phyloP scores from a whole-genome alignment of 2,797 vertebrate species.

The Galaxias olidus region DNA sequence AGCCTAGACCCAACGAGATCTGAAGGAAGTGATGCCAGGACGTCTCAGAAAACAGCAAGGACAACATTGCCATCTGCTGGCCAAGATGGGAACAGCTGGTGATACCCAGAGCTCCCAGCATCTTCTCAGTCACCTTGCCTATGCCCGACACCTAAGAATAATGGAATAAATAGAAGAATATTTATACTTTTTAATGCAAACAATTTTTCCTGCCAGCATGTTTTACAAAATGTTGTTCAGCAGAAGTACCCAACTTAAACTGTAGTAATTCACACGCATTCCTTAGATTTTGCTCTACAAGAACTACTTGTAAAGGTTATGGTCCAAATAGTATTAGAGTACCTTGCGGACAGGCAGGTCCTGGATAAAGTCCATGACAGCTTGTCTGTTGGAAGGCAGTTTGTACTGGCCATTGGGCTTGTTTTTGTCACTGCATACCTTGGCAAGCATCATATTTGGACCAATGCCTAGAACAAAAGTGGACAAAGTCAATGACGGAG shows the following conservation, averaged over 20 bases:
- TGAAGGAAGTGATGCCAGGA: conserved; percentile 89
- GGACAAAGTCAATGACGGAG: not conserved
- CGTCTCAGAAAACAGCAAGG: conserved; percentile 88
- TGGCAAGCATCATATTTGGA: conserved; percentile 94
- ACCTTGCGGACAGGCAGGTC: conserved; percentile 96
- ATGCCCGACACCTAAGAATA: conserved; percentile 86
- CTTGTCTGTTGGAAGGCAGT: conserved; percentile 78
- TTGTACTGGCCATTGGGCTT: conserved; percentile 95
- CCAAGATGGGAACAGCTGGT: conserved; percentile 85
- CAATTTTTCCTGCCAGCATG: no score
- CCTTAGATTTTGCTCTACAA: no score
- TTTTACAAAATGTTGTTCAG: no score
- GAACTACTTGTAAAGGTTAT: no score
- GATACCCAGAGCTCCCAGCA: conserved; percentile 88
- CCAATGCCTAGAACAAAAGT: conserved; percentile 86
- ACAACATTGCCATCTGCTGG: conserved; percentile 89
- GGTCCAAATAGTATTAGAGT: conserved; percentile 19
- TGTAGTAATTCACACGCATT: no score
- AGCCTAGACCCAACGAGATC: conserved; percentile 89
- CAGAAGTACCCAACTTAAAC: no score
- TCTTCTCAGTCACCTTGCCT: conserved; percentile 97
- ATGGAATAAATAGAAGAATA: conserved; percentile 20
- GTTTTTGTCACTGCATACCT: conserved; percentile 97
- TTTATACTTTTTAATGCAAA: not conserved
- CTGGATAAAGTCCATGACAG: conserved; percentile 89